Base-by-base conservation (phyloP, 2,888 invertebrate species). In the Macrosoma leucophasiata region DNA sequence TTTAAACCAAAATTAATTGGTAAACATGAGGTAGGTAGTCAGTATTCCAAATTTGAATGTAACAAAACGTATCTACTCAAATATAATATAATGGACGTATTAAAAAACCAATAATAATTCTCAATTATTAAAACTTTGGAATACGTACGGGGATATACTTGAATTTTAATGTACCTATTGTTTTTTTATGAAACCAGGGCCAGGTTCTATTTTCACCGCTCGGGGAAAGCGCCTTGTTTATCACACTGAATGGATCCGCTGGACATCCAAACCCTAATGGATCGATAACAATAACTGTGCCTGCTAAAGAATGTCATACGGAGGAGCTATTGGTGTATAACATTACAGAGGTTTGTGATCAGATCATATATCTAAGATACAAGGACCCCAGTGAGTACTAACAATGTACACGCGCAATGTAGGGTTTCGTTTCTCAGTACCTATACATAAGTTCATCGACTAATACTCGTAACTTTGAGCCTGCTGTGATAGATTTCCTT, bases 1-100 rank as follows among this genome's bases (percentile, higher is more conserved):
- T 84, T 81, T 36, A 81, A 73, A 43, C 84, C 84, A 3, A 78
- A 70, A 53, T 55, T 42, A 27, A 62, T 76, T 10, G 81, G 79
- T 4, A 67, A 57, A 41, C 74, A 78, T 43, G 76, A 82, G 62
- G 84, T 81, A 55, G 48, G n/a, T n/a, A n/a, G n/a, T n/a, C n/a
- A n/a, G n/a, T n/a, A n/a, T n/a, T n/a, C n/a, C n/a, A n/a, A n/a
- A n/a, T n/a, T n/a, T n/a, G n/a, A n/a, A n/a, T n/a, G n/a, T n/a
- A n/a, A n/a, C n/a, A n/a, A n/a, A n/a, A n/a, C n/a, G n/a, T n/a
- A n/a, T n/a, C n/a, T n/a, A n/a, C n/a, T n/a, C n/a, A n/a, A n/a
- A n/a, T n/a, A n/a, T n/a, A n/a, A n/a, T n/a, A n/a, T n/a, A n/a
- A n/a, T n/a, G n/a, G n/a, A n/a, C n/a, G n/a, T n/a, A n/a, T n/a